phyloP scores from a whole-genome alignment of 2,888 invertebrate genomes.

The Drosophila bunnanda region DNA sequence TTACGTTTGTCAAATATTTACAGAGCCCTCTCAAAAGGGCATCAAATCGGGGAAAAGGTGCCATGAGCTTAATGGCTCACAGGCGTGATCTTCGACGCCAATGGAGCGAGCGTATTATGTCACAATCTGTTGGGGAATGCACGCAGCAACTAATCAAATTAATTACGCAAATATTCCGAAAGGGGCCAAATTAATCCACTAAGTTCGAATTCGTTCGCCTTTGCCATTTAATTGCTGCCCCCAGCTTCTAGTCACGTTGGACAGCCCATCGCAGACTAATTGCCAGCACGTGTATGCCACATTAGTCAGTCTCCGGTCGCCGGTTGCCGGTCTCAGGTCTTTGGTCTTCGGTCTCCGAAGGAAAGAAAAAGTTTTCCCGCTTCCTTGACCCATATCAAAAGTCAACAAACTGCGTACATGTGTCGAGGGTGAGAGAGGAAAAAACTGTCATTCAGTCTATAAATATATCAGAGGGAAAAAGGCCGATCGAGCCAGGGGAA shows the following conservation, averaged over 20 bases:
- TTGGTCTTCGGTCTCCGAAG: not conserved
- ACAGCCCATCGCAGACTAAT: constrained; percentile 37
- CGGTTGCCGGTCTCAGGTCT: not conserved
- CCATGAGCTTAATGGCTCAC: constrained; percentile 43
- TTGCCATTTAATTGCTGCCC: constrained; percentile 26
- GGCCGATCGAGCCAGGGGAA: not conserved
- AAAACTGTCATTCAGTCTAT: constrained; percentile 39
- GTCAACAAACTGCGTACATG: constrained; percentile 38
- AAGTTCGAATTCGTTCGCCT: constrained; percentile 34
- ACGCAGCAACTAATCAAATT: constrained; percentile 26
- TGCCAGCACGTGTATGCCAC: constrained; percentile 47
- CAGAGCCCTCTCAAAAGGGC: constrained; percentile 22
- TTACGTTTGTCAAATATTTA: constrained; percentile 53
- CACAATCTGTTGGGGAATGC: constrained; percentile 15
- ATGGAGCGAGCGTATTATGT: constrained; percentile 6
- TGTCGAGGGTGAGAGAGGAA: constrained; percentile 15
- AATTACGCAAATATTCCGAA: constrained; percentile 9
- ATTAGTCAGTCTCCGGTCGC: constrained; percentile 27
- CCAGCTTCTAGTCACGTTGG: constrained; percentile 24
- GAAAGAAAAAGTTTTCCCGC: constrained; percentile 14
- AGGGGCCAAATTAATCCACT: constrained; percentile 26
- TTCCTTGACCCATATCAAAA: constrained; percentile 39
- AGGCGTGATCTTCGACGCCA: constrained; percentile 34
- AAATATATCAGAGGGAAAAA: constrained; percentile 13
- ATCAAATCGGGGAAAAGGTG: constrained; percentile 1